Evolutionary conservation across 2,113 vertebrate genomes (phyloP).

Genomic region (Poecile atricapillus): DNA sequence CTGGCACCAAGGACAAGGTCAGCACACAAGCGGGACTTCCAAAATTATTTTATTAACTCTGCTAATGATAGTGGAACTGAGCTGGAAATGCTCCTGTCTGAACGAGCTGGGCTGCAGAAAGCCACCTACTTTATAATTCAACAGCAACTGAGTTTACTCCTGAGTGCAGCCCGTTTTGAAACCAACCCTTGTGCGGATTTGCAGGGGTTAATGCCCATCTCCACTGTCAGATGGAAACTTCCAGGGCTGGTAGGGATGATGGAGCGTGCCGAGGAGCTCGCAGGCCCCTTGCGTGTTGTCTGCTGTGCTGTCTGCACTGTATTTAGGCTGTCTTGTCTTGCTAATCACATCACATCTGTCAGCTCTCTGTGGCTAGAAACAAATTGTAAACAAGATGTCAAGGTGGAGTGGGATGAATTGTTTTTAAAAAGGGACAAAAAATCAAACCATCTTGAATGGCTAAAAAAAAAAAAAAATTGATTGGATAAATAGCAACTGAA

Average conservation of each 20-base stretch:
- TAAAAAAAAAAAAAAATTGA: neutral
- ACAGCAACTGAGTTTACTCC: neutral
- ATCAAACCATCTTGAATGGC: neutral
- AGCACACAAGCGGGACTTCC: neutral
- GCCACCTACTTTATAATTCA: neutral
- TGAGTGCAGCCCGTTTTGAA: neutral
- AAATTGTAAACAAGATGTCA: slow-evolving; percentile 18
- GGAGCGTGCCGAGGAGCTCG: neutral
- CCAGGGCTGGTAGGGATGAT: neutral
- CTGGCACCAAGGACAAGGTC: neutral
- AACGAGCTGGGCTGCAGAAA: neutral
- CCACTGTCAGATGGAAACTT: neutral
- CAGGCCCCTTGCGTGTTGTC: neutral
- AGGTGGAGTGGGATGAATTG: neutral
- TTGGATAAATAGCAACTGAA: neutral
- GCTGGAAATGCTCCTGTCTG: neutral
- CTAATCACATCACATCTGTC: slow-evolving; percentile 27
- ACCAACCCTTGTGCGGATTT: neutral
- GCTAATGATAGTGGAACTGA: neutral
- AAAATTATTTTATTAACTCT: neutral
- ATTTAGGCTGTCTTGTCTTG: slow-evolving; percentile 7
- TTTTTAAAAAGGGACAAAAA: neutral
- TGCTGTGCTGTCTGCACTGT: neutral
- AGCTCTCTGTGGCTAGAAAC: neutral
- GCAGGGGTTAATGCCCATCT: neutral